Conservation (phyloP, 1,140 invertebrate species). For the Drosophila tani region DNA sequence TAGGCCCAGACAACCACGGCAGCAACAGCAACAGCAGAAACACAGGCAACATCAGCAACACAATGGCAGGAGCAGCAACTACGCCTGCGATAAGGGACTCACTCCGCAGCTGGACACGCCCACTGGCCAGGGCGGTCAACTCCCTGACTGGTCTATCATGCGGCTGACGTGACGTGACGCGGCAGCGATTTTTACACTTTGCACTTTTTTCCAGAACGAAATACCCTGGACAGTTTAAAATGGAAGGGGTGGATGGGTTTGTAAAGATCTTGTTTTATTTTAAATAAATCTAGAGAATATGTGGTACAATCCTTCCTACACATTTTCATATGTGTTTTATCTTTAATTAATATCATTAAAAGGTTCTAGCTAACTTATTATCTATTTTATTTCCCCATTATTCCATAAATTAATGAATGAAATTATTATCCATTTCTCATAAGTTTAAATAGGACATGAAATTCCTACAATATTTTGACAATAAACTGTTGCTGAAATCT, state of each 20-base stretch:
- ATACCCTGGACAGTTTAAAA: conserved; percentile 36
- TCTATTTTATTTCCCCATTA: no score
- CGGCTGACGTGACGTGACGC: conserved; percentile 73
- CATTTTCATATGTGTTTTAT: no score
- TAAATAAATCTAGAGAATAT: neutral
- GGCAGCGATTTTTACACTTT: conserved; percentile 79
- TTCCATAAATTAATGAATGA: no score
- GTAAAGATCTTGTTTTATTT: neutral
- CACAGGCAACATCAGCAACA: conserved; percentile 33
- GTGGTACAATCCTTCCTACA: no score
- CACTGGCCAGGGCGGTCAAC: conserved; percentile 41
- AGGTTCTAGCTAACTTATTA: no score
- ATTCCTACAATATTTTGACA: neutral
- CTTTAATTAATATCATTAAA: no score
- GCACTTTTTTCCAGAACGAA: conserved; percentile 53
- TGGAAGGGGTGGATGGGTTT: conserved; percentile 1
- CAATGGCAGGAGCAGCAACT: conserved; percentile 34
- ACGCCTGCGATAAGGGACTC: conserved; percentile 61
- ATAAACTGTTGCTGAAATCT: neutral
- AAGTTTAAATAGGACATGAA: neutral
- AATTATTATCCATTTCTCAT: no score
- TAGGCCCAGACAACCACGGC: conserved; percentile 49
- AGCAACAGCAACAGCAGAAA: conserved; percentile 20
- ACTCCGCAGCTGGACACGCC: conserved; percentile 45
- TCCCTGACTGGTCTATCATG: conserved; percentile 68